Base-by-base conservation (phyloP, 2,888 invertebrate species). In the Cryptus armator region DNA sequence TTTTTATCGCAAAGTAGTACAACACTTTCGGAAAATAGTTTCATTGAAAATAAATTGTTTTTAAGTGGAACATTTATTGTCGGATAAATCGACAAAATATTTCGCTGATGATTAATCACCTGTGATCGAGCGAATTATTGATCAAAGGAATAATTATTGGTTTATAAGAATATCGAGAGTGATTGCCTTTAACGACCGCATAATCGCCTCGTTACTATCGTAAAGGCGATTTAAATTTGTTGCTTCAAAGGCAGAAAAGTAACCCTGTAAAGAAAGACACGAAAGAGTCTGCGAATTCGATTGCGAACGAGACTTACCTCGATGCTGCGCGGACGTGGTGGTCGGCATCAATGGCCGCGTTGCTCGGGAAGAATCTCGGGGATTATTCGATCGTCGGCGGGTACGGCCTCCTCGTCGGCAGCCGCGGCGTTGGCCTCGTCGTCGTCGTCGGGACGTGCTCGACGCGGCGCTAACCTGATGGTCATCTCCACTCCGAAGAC, bases 401-500 rank as follows among this genome's bases (percentile, higher is more conserved):
- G 74, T 62, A 74, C 76, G 77, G 79, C 76, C 84, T 78, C 78
- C 70, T 84, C 86, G 83, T 76, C 85, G 77, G 56, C 68, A 71
- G 68, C 62, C 59, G 71, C 80, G 51, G 72, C 80, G 87, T 87
- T 85, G 86, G 87, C 87, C 88, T 90, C 90, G 88, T 88, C 87
- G 88, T 90, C 90, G 89, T 90, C 90, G 90, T 89, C 88, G 87
- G 88, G 90, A 90, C 89, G 89, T 90, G 88, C 88, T 87, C 90
- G 90, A 90, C 90, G 91, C 90, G 90, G 89, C 90, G 90, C 90
- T 88, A 85, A 90, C 89, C 89, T 89, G 86, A 81, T 89, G 90
- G 91, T 91, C 91, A 91, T 90, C 91, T 90, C 90, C 89, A 89
- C 88, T 85, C 89, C 87, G 88, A 89, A 86, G 87, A 89, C 85